These are phyloP conservation scores for Ips nitidus DNA, from an alignment of 1,140 invertebrate species.

Conservation along the genomic window DNA sequence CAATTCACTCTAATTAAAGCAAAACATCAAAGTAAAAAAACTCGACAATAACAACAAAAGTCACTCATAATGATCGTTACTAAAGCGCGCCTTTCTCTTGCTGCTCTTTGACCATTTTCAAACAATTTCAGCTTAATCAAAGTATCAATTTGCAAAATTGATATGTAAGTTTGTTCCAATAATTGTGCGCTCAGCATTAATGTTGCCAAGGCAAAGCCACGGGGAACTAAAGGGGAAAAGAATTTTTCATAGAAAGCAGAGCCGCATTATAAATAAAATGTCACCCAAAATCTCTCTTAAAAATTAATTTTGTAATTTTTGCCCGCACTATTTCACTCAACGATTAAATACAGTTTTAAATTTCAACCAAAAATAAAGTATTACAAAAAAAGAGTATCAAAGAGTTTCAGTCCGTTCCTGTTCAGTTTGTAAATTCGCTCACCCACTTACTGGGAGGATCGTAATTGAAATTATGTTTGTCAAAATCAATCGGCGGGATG, in stretches of 20 bases:
- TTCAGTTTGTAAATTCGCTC: constrained; percentile 22
- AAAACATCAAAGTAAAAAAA: no score
- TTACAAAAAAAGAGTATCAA: no score
- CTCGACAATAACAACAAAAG: no score
- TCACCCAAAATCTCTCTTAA: background rate
- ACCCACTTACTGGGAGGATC: constrained; percentile 37
- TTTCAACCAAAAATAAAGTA: no score
- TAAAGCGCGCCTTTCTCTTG: no score
- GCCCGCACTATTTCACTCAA: no score
- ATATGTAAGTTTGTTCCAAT: constrained; percentile 49
- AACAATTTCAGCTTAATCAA: constrained; percentile 40
- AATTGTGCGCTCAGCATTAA: constrained; percentile 51
- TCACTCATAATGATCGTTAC: no score
- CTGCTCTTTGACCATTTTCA: constrained; percentile 16
- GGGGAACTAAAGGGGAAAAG: constrained; percentile 28
- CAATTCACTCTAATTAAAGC: no score
- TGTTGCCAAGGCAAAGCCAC: constrained; percentile 28
- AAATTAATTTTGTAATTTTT: background rate
- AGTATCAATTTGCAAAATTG: constrained; percentile 50
- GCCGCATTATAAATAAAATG: constrained; percentile 1
- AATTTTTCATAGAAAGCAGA: background rate
- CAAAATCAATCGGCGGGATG: constrained; percentile 38
- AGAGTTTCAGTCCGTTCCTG: constrained; percentile 12
- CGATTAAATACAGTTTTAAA: no score
- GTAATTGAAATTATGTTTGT: constrained; percentile 49